phyloP scores from a whole-genome alignment of 2,888 invertebrate species.

The Capitulum mitella region DNA sequence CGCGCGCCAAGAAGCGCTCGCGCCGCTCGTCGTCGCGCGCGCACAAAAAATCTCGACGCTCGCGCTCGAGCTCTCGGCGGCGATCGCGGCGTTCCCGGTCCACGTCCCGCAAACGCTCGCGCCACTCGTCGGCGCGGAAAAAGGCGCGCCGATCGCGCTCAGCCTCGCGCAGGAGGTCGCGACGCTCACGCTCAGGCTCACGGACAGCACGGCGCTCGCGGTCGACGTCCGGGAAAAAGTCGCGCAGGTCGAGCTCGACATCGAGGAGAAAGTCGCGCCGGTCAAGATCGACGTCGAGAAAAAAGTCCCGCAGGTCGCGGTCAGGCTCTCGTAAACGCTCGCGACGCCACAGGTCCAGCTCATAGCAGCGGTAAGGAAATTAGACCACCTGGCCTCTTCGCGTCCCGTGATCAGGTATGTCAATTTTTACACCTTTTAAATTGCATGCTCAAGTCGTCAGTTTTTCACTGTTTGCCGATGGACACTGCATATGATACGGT shows the following conservation, averaged over 20 bases:
- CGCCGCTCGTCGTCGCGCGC: background rate
- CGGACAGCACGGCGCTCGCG: no score
- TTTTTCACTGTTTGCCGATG: no score
- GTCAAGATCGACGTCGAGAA: background rate
- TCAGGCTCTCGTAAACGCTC: background rate
- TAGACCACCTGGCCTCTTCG: background rate
- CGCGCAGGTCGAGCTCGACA: background rate
- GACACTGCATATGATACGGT: no score
- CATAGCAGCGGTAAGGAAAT: slow-evolving; percentile 12
- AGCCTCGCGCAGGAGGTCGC: background rate
- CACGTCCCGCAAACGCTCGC: background rate
- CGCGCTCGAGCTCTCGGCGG: background rate
- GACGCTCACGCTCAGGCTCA: background rate
- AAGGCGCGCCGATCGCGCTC: slow-evolving; percentile 8
- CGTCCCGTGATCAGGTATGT: background rate
- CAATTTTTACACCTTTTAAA: no score
- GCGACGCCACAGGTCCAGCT: slow-evolving; percentile 3
- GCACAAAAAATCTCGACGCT: background rate
- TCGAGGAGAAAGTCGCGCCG: background rate
- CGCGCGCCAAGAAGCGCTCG: background rate
- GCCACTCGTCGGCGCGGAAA: background rate
- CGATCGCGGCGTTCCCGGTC: background rate
- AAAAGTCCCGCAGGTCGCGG: background rate
- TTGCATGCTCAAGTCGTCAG: no score
- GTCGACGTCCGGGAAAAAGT: background rate